Percentiles rank a stretch among this genome's conserved stretches.
Conservation (phyloP, 2,797 vertebrate genomes). For the Acropternis orthonyx region DNA sequence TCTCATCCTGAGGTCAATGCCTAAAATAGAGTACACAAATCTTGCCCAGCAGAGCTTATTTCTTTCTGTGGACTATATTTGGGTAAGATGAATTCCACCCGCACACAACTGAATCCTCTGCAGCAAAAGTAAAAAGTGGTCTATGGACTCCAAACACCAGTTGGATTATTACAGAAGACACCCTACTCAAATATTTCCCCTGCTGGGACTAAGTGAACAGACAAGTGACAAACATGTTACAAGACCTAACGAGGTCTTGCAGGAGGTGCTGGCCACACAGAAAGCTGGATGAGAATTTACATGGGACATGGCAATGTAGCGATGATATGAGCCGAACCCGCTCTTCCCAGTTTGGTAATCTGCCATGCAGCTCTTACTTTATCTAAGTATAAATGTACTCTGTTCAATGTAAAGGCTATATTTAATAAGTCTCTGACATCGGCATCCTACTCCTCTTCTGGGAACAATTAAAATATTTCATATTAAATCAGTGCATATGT, state of each 20-base stretch:
- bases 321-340: neutral
- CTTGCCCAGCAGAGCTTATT: neutral
- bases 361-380: neutral
- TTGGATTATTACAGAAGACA: neutral
- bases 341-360: neutral
- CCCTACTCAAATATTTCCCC: slow-evolving; percentile 14
- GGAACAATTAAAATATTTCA: slow-evolving; percentile 32
- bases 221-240: neutral
- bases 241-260: neutral
- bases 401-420: slow-evolving; percentile 3
- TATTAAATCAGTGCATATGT: neutral
- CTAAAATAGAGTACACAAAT: slow-evolving; percentile 10
- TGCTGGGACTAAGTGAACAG: neutral
- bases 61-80: slow-evolving; percentile 35
- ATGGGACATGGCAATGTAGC: neutral
- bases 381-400: neutral
- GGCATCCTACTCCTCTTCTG: neutral
- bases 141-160: neutral
- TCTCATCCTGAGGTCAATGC: slow-evolving; percentile 23
- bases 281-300: neutral
- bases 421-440: neutral
- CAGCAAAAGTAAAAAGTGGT: neutral
- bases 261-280: neutral
- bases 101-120: neutral
- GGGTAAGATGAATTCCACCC: slow-evolving; percentile 7